These are phyloP conservation scores for Anas platyrhynchos DNA, from an alignment of 2,113 vertebrate species.

Conservation along the genomic window DNA sequence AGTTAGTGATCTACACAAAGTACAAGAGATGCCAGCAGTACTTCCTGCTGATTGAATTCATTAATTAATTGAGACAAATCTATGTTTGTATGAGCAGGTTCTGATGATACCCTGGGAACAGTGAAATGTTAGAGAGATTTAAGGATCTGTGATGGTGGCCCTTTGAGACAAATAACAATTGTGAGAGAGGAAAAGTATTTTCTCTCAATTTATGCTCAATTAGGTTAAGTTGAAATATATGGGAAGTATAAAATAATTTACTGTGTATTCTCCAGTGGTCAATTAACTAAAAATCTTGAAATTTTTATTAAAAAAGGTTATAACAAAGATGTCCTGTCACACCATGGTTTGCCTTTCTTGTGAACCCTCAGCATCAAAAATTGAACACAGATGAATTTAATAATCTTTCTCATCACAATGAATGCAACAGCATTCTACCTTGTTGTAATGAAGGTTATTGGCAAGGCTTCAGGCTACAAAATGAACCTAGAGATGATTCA, in stretches of 20 bases:
- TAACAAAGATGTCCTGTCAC: background rate
- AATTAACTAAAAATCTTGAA: constrained; percentile 25
- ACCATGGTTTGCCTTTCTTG: background rate
- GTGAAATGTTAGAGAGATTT: background rate
- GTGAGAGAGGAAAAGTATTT: background rate
- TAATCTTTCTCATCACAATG: background rate
- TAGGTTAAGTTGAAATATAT: background rate
- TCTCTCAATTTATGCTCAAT: background rate
- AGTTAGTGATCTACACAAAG: background rate
- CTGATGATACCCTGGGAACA: background rate
- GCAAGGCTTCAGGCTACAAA: background rate
- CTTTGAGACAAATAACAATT: background rate
- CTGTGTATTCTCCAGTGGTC: background rate
- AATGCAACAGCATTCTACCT: background rate
- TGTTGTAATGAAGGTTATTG: background rate
- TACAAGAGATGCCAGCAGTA: background rate
- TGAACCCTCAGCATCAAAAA: background rate
- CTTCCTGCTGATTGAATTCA: background rate
- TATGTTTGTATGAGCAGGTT: accelerated
- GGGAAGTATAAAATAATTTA: background rate
- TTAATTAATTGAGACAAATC: background rate
- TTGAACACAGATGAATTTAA: background rate
- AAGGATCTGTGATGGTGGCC: background rate
- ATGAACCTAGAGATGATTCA: background rate
- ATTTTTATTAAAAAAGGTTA: background rate